Conservation (phyloP, 2,113 vertebrate genomes). For the Festucalex cinctus region DNA sequence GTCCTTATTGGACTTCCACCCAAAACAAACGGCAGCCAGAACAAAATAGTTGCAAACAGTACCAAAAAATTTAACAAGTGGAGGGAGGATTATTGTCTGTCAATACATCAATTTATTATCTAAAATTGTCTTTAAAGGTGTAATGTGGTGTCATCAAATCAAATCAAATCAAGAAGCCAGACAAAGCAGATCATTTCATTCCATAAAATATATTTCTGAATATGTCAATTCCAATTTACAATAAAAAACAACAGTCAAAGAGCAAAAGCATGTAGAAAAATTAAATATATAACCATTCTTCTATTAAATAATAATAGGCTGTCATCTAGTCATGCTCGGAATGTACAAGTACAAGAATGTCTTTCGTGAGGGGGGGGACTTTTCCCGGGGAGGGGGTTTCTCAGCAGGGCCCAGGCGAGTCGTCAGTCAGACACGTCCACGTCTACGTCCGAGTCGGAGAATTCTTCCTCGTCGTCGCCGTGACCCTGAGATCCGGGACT, state of each 20-base stretch:
- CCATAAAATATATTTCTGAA: slow-evolving; percentile 73
- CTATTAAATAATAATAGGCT: slow-evolving; percentile 69
- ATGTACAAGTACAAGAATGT: slow-evolving; percentile 12
- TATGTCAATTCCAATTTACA: slow-evolving; percentile 62
- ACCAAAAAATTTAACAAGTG: too few species aligned
- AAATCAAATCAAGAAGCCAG: slow-evolving; percentile 24
- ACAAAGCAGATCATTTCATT: background rate
- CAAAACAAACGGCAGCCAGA: too few species aligned
- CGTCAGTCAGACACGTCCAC: slow-evolving; percentile 65
- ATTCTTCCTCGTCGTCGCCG: slow-evolving; percentile 66
- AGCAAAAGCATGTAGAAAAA: slow-evolving; percentile 47
- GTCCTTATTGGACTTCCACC: too few species aligned
- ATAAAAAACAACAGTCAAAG: slow-evolving; percentile 43
- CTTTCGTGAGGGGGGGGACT: slow-evolving; percentile 17
- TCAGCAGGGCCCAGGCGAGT: slow-evolving; percentile 55
- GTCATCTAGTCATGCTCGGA: slow-evolving; percentile 1
- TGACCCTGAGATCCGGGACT: slow-evolving; percentile 73
- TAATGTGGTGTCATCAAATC: slow-evolving; percentile 6
- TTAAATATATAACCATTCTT: slow-evolving; percentile 78
- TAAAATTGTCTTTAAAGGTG: background rate
- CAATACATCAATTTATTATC: background rate
- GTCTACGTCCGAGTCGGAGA: slow-evolving; percentile 63
- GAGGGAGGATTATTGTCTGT: too few species aligned
- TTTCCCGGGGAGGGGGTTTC: background rate
- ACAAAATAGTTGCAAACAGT: too few species aligned